A percentile compares a stretch with the other conserved stretches of the same genome.
phyloP scores from a whole-genome alignment of 2,888 invertebrate genomes.

The Furcula furcula region DNA sequence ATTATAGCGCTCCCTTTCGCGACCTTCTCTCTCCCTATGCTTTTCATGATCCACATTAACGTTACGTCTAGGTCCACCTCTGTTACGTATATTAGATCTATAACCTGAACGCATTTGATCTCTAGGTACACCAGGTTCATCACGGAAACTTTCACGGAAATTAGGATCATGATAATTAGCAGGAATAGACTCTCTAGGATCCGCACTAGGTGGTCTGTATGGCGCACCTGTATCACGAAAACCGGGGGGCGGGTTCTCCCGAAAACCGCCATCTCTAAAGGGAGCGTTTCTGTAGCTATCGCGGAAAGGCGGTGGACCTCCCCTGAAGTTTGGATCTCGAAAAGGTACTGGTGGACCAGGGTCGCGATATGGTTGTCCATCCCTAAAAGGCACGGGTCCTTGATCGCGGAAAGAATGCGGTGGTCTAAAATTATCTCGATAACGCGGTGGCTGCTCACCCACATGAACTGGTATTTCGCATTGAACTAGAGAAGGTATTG shows the following conservation, averaged over 20 bases:
- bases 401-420: conserved; percentile 61
- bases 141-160: conserved; percentile 63
- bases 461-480: conserved; percentile 71
- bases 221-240: conserved; percentile 61
- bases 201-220: conserved; percentile 63
- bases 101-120: conserved; percentile 55
- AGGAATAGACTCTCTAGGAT: conserved; percentile 57
- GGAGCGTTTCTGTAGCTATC: conserved; percentile 61
- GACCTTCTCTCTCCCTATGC: conserved; percentile 66
- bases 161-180: conserved; percentile 61
- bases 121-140: conserved; percentile 52
- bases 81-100: conserved; percentile 50
- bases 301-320: conserved; percentile 58
- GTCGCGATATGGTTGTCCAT: conserved; percentile 58
- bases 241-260: conserved; percentile 60
- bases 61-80: conserved; percentile 61
- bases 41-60: conserved; percentile 61
- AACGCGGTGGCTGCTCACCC: conserved; percentile 57
- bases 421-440: conserved; percentile 64
- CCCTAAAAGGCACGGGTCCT: conserved; percentile 61
- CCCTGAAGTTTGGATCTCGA: conserved; percentile 61
- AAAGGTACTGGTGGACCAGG: conserved; percentile 47
- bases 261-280: conserved; percentile 60
- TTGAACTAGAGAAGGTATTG: conserved; percentile 44
- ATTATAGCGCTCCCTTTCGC: conserved; percentile 64